phyloP scores from a whole-genome alignment of 2,888 invertebrate genomes.

The Mantis religiosa region DNA sequence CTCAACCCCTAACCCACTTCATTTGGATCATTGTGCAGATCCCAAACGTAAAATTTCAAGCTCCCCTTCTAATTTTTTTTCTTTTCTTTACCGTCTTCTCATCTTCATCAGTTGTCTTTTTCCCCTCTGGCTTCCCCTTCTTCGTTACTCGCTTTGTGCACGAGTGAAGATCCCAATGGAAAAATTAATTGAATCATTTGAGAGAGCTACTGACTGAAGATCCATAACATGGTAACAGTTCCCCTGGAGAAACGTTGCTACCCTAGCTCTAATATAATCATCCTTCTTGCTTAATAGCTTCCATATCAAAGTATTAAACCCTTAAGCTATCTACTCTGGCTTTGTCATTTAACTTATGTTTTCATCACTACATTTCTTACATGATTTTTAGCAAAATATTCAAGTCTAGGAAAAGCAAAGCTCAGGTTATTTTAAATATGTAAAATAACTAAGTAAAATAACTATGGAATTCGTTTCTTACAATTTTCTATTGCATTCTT shows the following conservation, averaged over 20 bases:
- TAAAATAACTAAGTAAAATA: no score
- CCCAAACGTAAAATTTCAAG: conserved; percentile 16
- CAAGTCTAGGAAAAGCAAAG: no score
- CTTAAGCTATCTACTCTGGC: no score
- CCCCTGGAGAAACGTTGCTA: not conserved
- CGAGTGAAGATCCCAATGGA: conserved; percentile 21
- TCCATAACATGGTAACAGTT: not conserved
- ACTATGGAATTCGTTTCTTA: no score
- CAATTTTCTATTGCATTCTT: no score
- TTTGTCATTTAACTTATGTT: no score
- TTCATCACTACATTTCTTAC: no score
- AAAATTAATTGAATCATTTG: conserved; percentile 27
- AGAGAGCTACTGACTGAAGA: not conserved
- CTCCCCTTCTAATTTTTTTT: conserved; percentile 1
- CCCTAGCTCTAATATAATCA: not conserved
- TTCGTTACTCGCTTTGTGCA: conserved; percentile 13
- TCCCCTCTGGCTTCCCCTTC: not conserved
- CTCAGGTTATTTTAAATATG: no score
- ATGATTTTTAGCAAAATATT: no score
- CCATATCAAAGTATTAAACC: no score
- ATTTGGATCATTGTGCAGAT: not conserved
- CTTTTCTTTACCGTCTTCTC: not conserved
- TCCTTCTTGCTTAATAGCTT: not conserved
- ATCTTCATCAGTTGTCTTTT: conserved; percentile 15
- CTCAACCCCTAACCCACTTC: not conserved